Base-by-base conservation (phyloP, 2,888 invertebrate genomes). In the Chrysopilus asiliformis region DNA sequence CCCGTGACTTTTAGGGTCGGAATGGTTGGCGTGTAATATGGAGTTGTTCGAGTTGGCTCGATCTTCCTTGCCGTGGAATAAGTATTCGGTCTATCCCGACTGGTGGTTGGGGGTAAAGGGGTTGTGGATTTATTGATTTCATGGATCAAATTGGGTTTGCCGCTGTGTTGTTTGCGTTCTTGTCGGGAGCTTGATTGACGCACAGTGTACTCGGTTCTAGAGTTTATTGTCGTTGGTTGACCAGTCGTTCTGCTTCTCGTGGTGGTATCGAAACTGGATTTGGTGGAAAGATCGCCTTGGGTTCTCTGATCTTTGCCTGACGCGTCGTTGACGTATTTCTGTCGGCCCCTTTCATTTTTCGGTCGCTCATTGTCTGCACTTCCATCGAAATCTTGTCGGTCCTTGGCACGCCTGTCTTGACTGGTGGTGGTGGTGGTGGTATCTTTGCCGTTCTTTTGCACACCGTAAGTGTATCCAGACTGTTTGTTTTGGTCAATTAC, bases 11-110 rank as follows among this genome's bases (percentile, higher is more conserved):
- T n/a, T n/a, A n/a, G n/a, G 3, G 56, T 51, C 8, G 62, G 62
- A 18, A 64, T 54, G 0, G 63, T 64, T 15, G 63, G 63, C 3
- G 63, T 64, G 34, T 64, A 64, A 44, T 53, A 64, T 2, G 63
- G 61, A 1, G 63, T 60, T 3, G 58, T 52, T 14, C 56, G 51
- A 14, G 58, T 58, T 2, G 54, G 48, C 16, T 60, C 62, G 8
- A 59, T 33, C 6, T 54, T 52, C 13, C 60, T 47, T 2, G 55
- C 59, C 1, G 62, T 62, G 4, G 59, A 52, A 15, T 60, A 24
- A 28, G 27, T 28, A 18, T 32, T 37, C 4, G 40, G 34, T 12
- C 37, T 33, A 13, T 13, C n/a, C 3, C 17, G 8, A 19, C 12
- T 24, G 22, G 24, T 4, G 8, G 4, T 17, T 10, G 10, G 8